Conservation (phyloP, 2,797 vertebrate species). For the Eulemur coronatus region DNA sequence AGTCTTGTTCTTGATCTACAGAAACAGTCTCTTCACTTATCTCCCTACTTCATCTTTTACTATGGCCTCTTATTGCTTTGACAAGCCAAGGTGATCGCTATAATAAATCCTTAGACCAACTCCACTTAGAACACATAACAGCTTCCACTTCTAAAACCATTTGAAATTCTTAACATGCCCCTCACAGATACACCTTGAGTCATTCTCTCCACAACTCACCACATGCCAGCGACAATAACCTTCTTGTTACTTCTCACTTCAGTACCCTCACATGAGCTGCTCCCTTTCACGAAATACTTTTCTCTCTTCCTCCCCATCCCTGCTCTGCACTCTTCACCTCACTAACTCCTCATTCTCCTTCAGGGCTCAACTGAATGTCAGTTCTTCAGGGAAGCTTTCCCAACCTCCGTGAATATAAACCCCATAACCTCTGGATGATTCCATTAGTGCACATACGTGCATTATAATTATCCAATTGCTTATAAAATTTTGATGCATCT, state of each 20-base stretch:
- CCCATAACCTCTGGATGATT: background rate
- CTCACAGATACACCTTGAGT: background rate
- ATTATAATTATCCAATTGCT: background rate
- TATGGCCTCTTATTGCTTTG: background rate
- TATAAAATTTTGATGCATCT: background rate
- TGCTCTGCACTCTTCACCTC: background rate
- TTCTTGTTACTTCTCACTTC: background rate
- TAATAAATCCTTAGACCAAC: background rate
- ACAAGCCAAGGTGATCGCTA: background rate
- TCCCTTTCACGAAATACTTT: background rate
- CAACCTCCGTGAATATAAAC: background rate
- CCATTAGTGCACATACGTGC: background rate
- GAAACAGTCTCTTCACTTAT: background rate
- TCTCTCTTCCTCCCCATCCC: no score
- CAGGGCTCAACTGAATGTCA: background rate
- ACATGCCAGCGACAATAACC: fast-evolving
- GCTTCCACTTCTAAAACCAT: background rate
- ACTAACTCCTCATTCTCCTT: background rate
- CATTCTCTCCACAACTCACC: background rate
- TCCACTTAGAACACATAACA: background rate
- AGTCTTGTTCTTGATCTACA: background rate
- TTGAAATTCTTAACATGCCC: background rate
- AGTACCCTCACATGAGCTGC: background rate
- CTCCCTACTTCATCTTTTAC: background rate
- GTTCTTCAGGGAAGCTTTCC: background rate